These are phyloP conservation scores for Micropoecilia bifurca DNA, from an alignment of 2,797 vertebrate genomes.

Conservation along the genomic window DNA sequence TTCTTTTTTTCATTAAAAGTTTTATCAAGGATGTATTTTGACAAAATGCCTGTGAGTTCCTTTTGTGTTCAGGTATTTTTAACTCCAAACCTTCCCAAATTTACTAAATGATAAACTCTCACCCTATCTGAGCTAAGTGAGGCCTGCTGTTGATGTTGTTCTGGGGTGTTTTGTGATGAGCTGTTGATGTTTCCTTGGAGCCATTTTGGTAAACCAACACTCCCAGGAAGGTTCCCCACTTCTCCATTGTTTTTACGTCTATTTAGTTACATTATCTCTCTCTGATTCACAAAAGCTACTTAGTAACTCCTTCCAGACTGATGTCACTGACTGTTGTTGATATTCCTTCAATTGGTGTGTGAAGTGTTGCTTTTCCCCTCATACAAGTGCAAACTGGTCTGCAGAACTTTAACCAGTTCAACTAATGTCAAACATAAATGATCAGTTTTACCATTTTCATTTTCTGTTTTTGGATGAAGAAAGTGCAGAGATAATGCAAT, in stretches of 20 bases:
- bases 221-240: neutral
- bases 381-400: neutral
- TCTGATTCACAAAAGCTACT: neutral
- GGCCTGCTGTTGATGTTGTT: neutral
- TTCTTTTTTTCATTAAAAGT: neutral
- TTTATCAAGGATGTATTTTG: neutral
- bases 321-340: neutral
- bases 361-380: neutral
- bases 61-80: neutral
- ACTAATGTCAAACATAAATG: neutral
- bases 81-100: neutral
- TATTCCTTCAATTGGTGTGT: neutral
- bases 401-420: neutral
- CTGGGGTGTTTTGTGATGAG: neutral
- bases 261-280: neutral
- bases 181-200: neutral
- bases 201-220: neutral
- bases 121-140: neutral
- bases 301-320: neutral
- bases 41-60: neutral
- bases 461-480: neutral
- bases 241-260: neutral
- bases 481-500: neutral
- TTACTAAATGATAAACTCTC: neutral
- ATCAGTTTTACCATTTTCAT: neutral